phyloP scores from a whole-genome alignment of 2,888 invertebrate genomes.

The Tigriopus californicus region DNA sequence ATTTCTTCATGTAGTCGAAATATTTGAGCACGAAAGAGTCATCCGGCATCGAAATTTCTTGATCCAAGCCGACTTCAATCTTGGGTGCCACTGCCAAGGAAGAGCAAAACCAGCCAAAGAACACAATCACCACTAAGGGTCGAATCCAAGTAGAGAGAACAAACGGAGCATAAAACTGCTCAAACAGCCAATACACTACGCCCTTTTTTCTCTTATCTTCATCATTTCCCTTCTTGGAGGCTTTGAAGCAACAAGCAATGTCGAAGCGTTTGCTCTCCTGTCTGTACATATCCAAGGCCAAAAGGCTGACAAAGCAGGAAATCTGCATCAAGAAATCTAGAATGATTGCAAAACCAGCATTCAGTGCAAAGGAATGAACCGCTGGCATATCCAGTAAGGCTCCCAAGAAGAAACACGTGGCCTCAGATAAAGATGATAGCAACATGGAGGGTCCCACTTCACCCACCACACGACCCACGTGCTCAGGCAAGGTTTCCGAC shows the following conservation, averaged over 20 bases:
- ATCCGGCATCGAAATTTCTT: conserved; percentile 89
- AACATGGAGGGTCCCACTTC: conserved; percentile 94
- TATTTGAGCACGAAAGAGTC: conserved; percentile 90
- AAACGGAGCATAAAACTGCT: conserved; percentile 64
- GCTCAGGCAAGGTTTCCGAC: conserved; percentile 60
- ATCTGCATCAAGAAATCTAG: conserved; percentile 89
- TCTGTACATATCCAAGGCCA: conserved; percentile 63
- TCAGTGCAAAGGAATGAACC: conserved; percentile 84
- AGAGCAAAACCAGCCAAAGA: conserved; percentile 76
- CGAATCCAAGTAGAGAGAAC: conserved; percentile 47
- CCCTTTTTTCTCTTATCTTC: neutral
- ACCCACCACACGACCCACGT: conserved; percentile 74
- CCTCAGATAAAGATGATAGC: conserved; percentile 75
- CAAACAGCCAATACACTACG: conserved; percentile 51
- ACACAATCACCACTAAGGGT: conserved; percentile 55
- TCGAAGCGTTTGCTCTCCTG: conserved; percentile 54
- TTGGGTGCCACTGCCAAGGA: conserved; percentile 73
- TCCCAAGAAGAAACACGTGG: conserved; percentile 65
- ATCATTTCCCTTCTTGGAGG: neutral
- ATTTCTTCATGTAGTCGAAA: conserved; percentile 59
- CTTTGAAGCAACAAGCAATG: conserved; percentile 27
- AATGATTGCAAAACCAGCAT: conserved; percentile 83
- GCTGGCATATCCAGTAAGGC: conserved; percentile 94
- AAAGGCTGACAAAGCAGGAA: conserved; percentile 79
- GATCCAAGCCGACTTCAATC: conserved; percentile 83